A percentile compares a stretch with the other conserved stretches of the same genome.
Conservation (phyloP, 2,797 vertebrate genomes). For the Typhlichthys eigenmanni region DNA sequence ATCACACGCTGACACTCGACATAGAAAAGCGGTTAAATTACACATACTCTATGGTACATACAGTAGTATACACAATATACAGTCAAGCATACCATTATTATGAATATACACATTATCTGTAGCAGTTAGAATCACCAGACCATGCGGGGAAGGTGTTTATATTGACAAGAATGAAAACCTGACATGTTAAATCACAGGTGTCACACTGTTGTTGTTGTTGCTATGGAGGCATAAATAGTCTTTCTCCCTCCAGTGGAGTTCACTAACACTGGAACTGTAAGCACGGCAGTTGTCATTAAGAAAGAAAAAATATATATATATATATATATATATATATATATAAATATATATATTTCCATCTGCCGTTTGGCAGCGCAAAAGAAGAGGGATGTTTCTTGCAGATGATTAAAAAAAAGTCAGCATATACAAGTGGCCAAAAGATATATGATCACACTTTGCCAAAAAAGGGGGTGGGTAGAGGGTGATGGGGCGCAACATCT, state of each 20-base stretch:
- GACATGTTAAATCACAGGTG: slow-evolving; percentile 53
- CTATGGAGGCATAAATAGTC: background rate
- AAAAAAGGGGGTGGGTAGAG: slow-evolving; percentile 7
- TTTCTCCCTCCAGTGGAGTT: background rate
- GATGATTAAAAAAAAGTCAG: slow-evolving; percentile 42
- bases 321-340: background rate
- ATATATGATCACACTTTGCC: slow-evolving; percentile 54
- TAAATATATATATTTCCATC: slow-evolving; percentile 5
- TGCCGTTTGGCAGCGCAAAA: slow-evolving; percentile 9
- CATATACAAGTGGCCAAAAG: slow-evolving; percentile 27
- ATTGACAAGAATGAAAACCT: slow-evolving; percentile 45
- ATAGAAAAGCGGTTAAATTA: too few species aligned
- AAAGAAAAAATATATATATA: slow-evolving; percentile 4
- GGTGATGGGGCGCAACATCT: slow-evolving; percentile 11
- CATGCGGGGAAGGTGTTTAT: slow-evolving; percentile 53
- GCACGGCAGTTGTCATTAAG: slow-evolving; percentile 1
- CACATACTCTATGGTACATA: too few species aligned
- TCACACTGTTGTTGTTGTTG: slow-evolving; percentile 20
- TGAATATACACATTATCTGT: too few species aligned
- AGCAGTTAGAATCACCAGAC: slow-evolving; percentile 42
- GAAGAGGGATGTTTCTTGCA: slow-evolving; percentile 9
- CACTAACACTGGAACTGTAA: background rate
- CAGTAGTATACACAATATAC: too few species aligned
- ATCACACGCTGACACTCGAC: too few species aligned
- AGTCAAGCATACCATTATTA: too few species aligned